Percentiles rank a stretch among this genome's conserved stretches.
Evolutionary conservation across 2,888 invertebrate genomes (phyloP).

Genomic region (Caenorhabditis becei): DNA sequence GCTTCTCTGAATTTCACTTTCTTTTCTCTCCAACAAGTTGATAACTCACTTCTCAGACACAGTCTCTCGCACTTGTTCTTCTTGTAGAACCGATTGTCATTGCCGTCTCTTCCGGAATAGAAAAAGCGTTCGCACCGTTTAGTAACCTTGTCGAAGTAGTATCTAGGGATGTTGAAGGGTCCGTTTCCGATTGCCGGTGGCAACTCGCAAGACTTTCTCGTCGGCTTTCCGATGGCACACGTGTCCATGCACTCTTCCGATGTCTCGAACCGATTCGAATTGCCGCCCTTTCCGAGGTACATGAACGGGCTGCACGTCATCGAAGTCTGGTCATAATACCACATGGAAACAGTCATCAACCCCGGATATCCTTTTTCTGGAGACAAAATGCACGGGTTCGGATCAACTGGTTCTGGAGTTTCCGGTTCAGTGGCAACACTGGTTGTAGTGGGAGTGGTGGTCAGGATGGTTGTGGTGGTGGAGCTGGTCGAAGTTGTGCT

Average conservation of each 20-base stretch:
- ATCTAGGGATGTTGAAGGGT: slow-evolving; percentile 71
- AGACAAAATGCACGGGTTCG: slow-evolving; percentile 65
- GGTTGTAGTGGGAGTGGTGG: slow-evolving; percentile 24
- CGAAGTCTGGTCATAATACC: slow-evolving; percentile 69
- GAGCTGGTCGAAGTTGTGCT: background rate
- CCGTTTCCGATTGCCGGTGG: slow-evolving; percentile 68
- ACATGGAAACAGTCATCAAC: slow-evolving; percentile 49
- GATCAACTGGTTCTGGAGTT: slow-evolving; percentile 40
- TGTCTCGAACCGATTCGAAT: slow-evolving; percentile 74
- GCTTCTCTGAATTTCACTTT: slow-evolving; percentile 40
- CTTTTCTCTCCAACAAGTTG: background rate
- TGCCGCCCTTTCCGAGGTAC: slow-evolving; percentile 74
- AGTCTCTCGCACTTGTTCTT: slow-evolving; percentile 71
- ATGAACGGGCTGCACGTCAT: slow-evolving; percentile 71
- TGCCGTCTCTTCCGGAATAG: slow-evolving; percentile 75
- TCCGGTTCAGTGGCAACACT: slow-evolving; percentile 30
- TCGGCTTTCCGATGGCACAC: slow-evolving; percentile 73
- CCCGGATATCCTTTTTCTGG: slow-evolving; percentile 67
- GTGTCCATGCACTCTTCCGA: slow-evolving; percentile 62
- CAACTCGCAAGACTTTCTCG: slow-evolving; percentile 62
- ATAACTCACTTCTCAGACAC: slow-evolving; percentile 65
- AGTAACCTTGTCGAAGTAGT: slow-evolving; percentile 69
- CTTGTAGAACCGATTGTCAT: slow-evolving; percentile 75
- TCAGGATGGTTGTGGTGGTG: slow-evolving; percentile 25
- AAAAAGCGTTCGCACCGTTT: slow-evolving; percentile 72